Evolutionary conservation across 2,888 invertebrate species (phyloP).

Genomic region (Actias luna): DNA sequence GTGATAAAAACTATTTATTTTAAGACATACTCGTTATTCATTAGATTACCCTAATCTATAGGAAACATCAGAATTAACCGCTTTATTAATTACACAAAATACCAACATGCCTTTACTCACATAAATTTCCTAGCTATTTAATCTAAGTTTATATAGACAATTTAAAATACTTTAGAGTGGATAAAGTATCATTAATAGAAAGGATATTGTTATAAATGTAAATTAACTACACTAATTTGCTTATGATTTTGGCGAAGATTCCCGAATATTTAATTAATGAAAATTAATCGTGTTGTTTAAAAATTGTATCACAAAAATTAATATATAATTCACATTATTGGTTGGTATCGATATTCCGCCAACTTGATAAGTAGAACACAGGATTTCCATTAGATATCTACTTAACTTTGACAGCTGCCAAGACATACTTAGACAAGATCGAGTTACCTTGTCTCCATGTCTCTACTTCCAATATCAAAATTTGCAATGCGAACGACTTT

Average conservation of each 20-base stretch:
- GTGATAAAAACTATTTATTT: conserved; percentile 7
- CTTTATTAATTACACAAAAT: conserved; percentile 32
- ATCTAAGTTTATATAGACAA: conserved; percentile 34
- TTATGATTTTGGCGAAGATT: too few species aligned
- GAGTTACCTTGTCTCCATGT: conserved; percentile 51
- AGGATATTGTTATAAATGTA: too few species aligned
- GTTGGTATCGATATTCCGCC: conserved; percentile 32
- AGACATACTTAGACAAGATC: conserved; percentile 59
- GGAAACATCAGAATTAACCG: conserved; percentile 37
- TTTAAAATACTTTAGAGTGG: conserved; percentile 18
- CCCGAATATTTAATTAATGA: not conserved
- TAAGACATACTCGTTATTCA: conserved; percentile 17
- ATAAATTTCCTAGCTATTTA: conserved; percentile 36
- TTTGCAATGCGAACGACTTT: not conserved
- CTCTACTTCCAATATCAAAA: conserved; percentile 1
- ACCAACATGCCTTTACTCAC: conserved; percentile 37
- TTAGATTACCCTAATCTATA: conserved; percentile 3
- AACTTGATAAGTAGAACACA: conserved; percentile 58
- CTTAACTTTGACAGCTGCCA: conserved; percentile 61
- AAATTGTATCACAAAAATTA: not conserved
- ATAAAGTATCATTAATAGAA: not conserved
- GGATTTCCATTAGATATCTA: conserved; percentile 73
- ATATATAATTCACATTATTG: not conserved
- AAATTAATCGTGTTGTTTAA: not conserved
- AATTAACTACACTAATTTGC: not conserved